Base-by-base conservation (phyloP, 1,140 invertebrate genomes). In the Drosophila mayri region DNA sequence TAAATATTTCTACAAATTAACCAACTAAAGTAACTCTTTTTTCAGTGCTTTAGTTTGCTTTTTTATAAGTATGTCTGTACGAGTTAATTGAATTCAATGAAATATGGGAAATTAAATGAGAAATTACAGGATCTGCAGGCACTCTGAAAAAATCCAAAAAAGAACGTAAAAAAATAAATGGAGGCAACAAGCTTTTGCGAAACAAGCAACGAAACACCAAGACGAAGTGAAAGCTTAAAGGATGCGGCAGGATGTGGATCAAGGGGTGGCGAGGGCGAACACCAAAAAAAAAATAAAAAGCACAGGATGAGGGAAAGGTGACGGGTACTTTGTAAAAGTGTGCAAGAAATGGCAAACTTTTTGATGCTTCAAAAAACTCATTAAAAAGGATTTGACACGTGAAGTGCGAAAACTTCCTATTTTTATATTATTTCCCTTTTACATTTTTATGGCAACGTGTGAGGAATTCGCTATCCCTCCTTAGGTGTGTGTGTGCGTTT, bases 341-440 rank as follows among this genome's bases (percentile, higher is more conserved):
- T 90, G 75, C 73, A 90, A 88, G 85, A 90, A 88, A 88, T 85
- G 75, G 86, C 86, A 90, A 90, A 90, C 79, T 91, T 91, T 87
- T 79, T 91, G 90, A 91, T 91, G 90, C 90, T 81, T 81, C 79
- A 70, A 83, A 91, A 91, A 91, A 91, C 90, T 91, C 90, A 91
- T 91, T 91, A 91, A 91, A 91, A 91, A 90, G 90, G 90, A 91
- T 91, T 91, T 91, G 90, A 91, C 90, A 91, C 85, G 90, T 91
- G 90, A 91, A 91, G 81, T 92, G 88, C 75, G 73, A 91, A 90
- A 91, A 90, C 66, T 90, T 85, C 85, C 79, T 90, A 90, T 90
- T 90, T 90, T 90, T 90, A 90, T 90, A 90, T 90, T 90, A 90
- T 85, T 90, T 90, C 86, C 86, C 86, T 90, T 90, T 90, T 90